A percentile compares a stretch with the other conserved stretches of the same genome.
These are phyloP conservation scores for Silurus glanis DNA, from an alignment of 2,113 vertebrate species.

Conservation along the genomic window DNA sequence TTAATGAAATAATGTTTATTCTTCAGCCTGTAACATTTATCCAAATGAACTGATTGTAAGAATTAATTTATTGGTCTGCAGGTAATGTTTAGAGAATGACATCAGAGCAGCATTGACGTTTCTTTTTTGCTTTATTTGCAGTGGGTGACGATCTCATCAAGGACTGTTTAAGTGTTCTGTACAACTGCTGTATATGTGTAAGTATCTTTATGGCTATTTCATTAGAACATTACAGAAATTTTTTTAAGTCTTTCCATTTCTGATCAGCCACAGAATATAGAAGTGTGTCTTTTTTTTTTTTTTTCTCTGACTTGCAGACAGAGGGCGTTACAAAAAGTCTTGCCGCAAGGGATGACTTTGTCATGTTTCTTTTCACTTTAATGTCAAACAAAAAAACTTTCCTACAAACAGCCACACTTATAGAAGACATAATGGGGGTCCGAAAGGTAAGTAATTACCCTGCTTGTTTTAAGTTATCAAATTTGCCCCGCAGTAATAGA, in stretches of 20 bases:
- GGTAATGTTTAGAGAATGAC: background rate
- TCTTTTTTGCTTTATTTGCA: constrained; percentile 66
- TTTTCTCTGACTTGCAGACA: constrained; percentile 68
- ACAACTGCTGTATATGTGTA: constrained; percentile 90
- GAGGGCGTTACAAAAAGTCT: constrained; percentile 85
- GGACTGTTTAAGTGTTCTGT: constrained; percentile 86
- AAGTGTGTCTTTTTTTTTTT: constrained; percentile 7
- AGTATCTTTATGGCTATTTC: constrained; percentile 58
- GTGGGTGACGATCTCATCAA: constrained; percentile 87
- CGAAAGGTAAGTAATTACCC: constrained; percentile 77
- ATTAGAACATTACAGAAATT: background rate
- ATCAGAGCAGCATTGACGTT: background rate
- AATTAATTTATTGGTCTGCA: background rate
- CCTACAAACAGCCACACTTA: constrained; percentile 84
- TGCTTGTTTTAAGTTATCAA: constrained; percentile 7
- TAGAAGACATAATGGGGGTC: constrained; percentile 86
- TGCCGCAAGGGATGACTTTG: constrained; percentile 85
- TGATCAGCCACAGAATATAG: background rate
- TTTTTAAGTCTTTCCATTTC: background rate
- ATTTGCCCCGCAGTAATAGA: background rate
- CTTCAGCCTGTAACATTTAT: background rate
- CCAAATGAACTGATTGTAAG: background rate
- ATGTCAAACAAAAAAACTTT: constrained; percentile 92
- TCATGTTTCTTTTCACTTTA: constrained; percentile 84
- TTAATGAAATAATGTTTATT: background rate